Evolutionary conservation across 1,140 invertebrate species (phyloP).

Genomic region (Caenorhabditis briggsae): DNA sequence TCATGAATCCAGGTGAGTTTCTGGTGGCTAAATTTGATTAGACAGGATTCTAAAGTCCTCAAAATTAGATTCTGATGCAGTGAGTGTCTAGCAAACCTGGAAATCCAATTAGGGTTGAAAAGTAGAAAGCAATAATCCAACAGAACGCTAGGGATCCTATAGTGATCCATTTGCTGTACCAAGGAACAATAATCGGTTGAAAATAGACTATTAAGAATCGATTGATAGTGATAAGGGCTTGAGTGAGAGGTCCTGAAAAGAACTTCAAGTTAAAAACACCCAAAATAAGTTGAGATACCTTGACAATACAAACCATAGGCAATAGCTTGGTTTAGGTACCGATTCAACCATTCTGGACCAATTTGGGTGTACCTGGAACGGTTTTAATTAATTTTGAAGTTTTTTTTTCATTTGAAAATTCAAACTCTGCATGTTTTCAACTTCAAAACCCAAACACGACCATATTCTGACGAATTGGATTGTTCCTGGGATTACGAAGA

Average conservation of each 20-base stretch:
- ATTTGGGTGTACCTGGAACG: background rate
- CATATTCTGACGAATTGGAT: no score
- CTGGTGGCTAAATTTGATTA: background rate
- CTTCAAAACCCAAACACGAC: no score
- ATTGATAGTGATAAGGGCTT: constrained; percentile 2
- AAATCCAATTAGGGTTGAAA: constrained; percentile 9
- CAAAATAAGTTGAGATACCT: background rate
- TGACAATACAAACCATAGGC: constrained; percentile 30
- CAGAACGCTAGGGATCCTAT: background rate
- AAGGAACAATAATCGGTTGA: background rate
- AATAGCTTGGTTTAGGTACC: constrained; percentile 1
- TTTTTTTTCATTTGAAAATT: no score
- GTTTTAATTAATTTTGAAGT: background rate
- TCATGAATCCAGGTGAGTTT: background rate
- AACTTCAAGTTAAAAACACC: no score
- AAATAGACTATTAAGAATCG: constrained; percentile 16
- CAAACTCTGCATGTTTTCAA: no score
- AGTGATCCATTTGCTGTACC: constrained; percentile 33
- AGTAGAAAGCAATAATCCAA: constrained; percentile 5
- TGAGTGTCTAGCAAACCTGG: background rate
- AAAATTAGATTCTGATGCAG: background rate
- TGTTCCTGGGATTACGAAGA: no score
- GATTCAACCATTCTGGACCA: background rate
- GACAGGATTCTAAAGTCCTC: background rate
- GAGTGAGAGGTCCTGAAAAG: background rate